Base-by-base conservation (phyloP, 2,888 invertebrate species). In the Gryllus longicercus region DNA sequence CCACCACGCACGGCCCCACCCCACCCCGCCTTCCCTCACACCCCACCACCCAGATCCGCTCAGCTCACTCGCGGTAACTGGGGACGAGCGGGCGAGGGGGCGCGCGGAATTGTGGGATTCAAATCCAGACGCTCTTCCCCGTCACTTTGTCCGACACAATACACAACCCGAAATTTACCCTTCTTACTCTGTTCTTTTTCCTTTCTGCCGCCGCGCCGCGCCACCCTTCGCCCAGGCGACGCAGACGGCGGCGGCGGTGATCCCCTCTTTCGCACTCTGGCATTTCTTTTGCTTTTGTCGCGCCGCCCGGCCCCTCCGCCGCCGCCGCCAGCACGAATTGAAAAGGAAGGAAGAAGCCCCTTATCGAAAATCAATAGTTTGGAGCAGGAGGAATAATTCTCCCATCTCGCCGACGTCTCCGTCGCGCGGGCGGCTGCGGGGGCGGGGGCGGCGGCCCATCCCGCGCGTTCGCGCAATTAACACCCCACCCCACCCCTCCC, bases 351-450 rank as follows among this genome's bases (percentile, higher is more conserved):
- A 74, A 77, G 79, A 75, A 79, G 80, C 78, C 63, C 78, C 82
- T 82, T 82, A 82, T 82, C 82, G 82, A 82, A 81, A 82, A 82
- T 82, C 82, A 82, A 82, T 82, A 82, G 79, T 81, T 80, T 80
- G 78, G 78, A 79, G 81, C 79, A 51, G 75, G 38, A 75, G 51
- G 79, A 80, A 78, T 75, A 78, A 80, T 80, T 78, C 75, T 74
- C 50, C 74, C 63, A 63, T 77, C 14, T 23, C 21, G 16, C 12
- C 12, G 49, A 76, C 38, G 38, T 38, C 38, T 38, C 38, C 38
- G 38, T 8, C 38, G 38, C 38, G 38, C 38, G 38, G 38, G 38
- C 38, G 38, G 38, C 8, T 21, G 21, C 21, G 8, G 38, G 8
- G 38, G 38, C 38, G 38, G 38, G 38, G 5, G 38, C 38, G 5